Evolutionary conservation across 2,888 invertebrate genomes (phyloP).

Genomic region (Drosophila meridionalis): DNA sequence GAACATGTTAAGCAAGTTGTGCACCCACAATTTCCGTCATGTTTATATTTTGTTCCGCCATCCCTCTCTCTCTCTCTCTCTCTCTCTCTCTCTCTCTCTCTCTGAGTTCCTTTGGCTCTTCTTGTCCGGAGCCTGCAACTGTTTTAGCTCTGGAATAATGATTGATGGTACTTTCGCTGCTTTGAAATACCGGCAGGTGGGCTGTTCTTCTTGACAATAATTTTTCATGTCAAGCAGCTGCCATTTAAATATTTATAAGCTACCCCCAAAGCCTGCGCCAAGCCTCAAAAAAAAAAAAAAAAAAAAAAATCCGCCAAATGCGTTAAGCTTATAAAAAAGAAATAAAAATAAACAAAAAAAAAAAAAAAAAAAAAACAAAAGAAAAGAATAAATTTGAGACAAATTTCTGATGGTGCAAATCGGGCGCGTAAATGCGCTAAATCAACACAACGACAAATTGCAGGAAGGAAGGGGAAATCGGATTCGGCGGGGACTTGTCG

Average conservation of each 20-base stretch:
- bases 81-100: neutral
- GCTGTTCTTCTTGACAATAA: constrained; percentile 45
- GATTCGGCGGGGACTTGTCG: constrained; percentile 2
- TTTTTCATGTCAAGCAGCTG: constrained; percentile 59
- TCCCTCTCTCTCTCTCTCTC: neutral
- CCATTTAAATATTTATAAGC: constrained; percentile 69
- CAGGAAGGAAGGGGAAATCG: neutral
- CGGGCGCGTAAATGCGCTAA: constrained; percentile 60
- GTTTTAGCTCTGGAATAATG: constrained; percentile 37
- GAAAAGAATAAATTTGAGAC: constrained; percentile 39
- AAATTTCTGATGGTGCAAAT: constrained; percentile 53
- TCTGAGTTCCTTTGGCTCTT: neutral
- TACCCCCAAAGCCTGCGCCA: neutral
- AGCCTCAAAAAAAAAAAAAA: constrained; percentile 6
- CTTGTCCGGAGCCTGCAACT: constrained; percentile 24
- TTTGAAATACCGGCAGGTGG: constrained; percentile 40
- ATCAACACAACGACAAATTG: constrained; percentile 37
- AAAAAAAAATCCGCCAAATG: constrained; percentile 37
- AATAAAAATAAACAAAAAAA: neutral
- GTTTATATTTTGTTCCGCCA: neutral
- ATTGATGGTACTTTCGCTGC: constrained; percentile 45
- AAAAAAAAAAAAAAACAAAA: neutral
- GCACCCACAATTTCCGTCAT: constrained; percentile 37
- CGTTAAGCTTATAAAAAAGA: constrained; percentile 44
- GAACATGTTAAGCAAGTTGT: constrained; percentile 20